Percentiles rank a stretch among this genome's conserved stretches.
Conservation (phyloP, 2,797 vertebrate genomes). For the Heterohyrax brucei region DNA sequence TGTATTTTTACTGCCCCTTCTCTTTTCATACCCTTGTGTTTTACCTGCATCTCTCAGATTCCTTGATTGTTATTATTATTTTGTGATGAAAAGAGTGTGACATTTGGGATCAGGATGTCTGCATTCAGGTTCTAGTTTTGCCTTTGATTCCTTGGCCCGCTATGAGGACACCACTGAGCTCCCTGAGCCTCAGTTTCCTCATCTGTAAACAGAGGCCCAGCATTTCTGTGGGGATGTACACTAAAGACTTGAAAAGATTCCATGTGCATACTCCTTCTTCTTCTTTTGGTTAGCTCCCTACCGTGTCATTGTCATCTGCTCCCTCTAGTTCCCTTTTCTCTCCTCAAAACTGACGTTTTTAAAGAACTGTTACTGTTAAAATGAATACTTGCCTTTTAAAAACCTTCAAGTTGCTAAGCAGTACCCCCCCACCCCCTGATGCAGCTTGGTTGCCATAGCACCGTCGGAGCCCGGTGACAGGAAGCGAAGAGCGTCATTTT, state of each 20-base stretch:
- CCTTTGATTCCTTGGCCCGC: not conserved
- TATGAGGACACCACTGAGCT: fast-evolving
- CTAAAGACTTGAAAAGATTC: not conserved
- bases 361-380: slow-evolving; percentile 85
- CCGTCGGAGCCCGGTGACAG: slow-evolving; percentile 89
- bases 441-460: slow-evolving; percentile 91
- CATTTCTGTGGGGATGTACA: not conserved
- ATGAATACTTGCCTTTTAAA: slow-evolving; percentile 88
- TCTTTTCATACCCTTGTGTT: not conserved
- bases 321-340: slow-evolving; percentile 66
- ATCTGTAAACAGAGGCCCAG: not conserved
- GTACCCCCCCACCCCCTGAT: slow-evolving; percentile 85
- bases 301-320: slow-evolving; percentile 46
- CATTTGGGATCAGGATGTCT: not conserved
- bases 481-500: slow-evolving; percentile 89
- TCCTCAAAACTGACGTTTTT: slow-evolving; percentile 79
- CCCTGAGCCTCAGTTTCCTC: not conserved
- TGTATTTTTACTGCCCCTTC: not conserved
- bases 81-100: not conserved
- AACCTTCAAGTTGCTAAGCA: slow-evolving; percentile 92
- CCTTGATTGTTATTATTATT: not conserved
- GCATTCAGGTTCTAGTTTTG: no score
- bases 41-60: not conserved
- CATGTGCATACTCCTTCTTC: not conserved
- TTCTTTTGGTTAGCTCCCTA: not conserved